Evolutionary conservation across 2,797 vertebrate genomes (phyloP).

Genomic region (Bucorvus abyssinicus): DNA sequence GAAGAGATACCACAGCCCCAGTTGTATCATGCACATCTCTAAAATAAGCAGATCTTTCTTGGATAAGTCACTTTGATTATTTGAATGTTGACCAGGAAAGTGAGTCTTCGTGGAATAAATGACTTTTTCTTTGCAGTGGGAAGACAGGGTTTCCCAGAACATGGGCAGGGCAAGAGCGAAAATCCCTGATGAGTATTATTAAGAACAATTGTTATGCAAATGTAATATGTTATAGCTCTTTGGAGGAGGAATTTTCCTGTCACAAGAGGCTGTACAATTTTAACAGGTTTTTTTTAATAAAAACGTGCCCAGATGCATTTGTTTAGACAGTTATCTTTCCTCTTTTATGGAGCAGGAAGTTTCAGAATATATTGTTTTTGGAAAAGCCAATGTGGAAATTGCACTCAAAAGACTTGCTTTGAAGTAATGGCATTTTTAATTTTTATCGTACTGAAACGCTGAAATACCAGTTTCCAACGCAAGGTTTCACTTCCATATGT

Average conservation of each 20-base stretch:
- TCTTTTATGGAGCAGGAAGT: background rate
- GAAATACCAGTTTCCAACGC: background rate
- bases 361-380: background rate
- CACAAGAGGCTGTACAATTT: background rate
- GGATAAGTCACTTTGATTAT: background rate
- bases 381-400: background rate
- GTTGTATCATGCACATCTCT: background rate
- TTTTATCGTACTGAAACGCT: background rate
- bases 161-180: background rate
- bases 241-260: background rate
- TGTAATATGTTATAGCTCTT: background rate
- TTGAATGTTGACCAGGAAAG: background rate
- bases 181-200: background rate
- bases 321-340: background rate
- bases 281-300: constrained; percentile 13
- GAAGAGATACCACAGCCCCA: background rate
- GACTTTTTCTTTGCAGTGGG: background rate
- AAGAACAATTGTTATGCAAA: constrained; percentile 24
- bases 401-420: background rate
- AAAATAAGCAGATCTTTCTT: background rate
- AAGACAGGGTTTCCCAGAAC: constrained; percentile 16
- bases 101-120: background rate
- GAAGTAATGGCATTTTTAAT: background rate
- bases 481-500: background rate
- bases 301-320: background rate